phyloP scores from a whole-genome alignment of 2,888 invertebrate genomes.

The Bombylius discolor region DNA sequence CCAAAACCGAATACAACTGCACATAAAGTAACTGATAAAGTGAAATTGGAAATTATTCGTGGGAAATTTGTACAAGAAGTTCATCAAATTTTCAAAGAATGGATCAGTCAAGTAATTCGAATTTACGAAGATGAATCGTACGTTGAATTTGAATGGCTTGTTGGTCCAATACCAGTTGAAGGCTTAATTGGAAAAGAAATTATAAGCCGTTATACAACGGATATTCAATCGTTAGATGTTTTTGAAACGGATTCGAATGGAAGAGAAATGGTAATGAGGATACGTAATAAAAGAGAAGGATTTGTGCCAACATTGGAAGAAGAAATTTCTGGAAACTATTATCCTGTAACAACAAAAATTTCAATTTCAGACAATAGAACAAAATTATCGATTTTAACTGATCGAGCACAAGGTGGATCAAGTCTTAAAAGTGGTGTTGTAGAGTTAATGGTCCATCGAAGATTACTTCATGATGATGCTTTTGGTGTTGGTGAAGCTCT shows the following conservation, averaged over 20 bases:
- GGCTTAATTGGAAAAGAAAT: constrained; percentile 71
- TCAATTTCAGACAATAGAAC: constrained; percentile 43
- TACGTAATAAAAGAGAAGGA: constrained; percentile 54
- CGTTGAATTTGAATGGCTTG: constrained; percentile 61
- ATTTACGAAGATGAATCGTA: constrained; percentile 45
- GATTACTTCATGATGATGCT: constrained; percentile 73
- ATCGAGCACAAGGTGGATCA: constrained; percentile 70
- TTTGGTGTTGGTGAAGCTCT: constrained; percentile 88
- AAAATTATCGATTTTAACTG: constrained; percentile 43
- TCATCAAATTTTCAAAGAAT: constrained; percentile 44
- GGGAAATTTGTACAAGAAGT: constrained; percentile 60
- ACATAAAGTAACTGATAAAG: too few species aligned
- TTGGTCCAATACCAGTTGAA: constrained; percentile 61
- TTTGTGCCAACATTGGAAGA: constrained; percentile 60
- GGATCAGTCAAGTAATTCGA: constrained; percentile 61
- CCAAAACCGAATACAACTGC: constrained; percentile 37
- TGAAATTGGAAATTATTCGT: constrained; percentile 22
- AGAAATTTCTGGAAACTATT: constrained; percentile 77
- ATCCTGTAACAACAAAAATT: constrained; percentile 79
- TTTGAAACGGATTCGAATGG: constrained; percentile 95
- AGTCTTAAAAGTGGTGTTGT: constrained; percentile 61
- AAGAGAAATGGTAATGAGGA: constrained; percentile 64
- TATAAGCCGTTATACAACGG: constrained; percentile 55
- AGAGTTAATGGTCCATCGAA: constrained; percentile 77
- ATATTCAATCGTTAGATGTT: constrained; percentile 45